Evolutionary conservation across 1,140 invertebrate genomes (phyloP).

Genomic region (Eulimnadia texana): DNA sequence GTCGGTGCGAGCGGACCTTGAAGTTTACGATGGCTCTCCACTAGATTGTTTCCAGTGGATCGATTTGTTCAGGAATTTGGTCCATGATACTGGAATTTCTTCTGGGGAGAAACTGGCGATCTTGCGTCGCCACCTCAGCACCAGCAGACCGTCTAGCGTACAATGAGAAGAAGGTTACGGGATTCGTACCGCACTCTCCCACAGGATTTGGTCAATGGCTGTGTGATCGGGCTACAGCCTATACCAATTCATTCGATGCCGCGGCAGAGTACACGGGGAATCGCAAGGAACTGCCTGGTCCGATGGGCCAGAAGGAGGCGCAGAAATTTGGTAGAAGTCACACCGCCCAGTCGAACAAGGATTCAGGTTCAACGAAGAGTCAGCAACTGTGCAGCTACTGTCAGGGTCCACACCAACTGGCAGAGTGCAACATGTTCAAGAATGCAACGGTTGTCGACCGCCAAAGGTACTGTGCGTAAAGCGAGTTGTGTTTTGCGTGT

Average conservation of each 20-base stretch:
- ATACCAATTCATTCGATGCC: slow-evolving; percentile 5
- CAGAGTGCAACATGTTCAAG: not conserved
- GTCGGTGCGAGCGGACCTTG: not conserved
- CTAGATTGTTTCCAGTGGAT: slow-evolving; percentile 7
- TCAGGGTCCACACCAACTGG: not conserved
- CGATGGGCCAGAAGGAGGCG: not conserved
- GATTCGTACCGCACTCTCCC: not conserved
- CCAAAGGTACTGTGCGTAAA: not conserved
- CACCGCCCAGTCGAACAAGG: not conserved
- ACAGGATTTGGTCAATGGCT: slow-evolving; percentile 3
- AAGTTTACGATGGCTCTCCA: not conserved
- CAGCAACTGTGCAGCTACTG: not conserved
- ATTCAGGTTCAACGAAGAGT: not conserved
- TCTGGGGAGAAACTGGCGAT: slow-evolving; percentile 1
- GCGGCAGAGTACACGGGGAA: not conserved
- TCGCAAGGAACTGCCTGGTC: not conserved
- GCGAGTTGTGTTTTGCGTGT: not conserved
- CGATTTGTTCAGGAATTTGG: not conserved
- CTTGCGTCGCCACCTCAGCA: not conserved
- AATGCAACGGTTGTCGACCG: not conserved
- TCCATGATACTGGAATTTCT: not conserved
- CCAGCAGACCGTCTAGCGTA: not conserved
- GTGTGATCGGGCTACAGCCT: not conserved
- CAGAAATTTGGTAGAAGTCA: not conserved
- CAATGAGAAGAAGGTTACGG: not conserved